phyloP scores from a whole-genome alignment of 2,888 invertebrate genomes.

The Pyrgus malvae region DNA sequence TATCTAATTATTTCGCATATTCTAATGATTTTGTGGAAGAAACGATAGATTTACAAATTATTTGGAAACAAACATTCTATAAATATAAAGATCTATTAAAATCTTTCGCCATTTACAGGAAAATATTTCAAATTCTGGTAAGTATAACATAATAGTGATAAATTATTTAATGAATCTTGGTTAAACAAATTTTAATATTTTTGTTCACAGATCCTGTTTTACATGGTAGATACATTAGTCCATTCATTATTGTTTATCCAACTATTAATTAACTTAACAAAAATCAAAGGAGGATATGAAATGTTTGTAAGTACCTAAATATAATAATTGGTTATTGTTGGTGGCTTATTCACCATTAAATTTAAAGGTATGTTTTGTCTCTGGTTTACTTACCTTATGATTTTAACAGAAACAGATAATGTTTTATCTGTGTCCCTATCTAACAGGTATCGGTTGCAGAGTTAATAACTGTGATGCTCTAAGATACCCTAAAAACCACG shows the following conservation, averaged over 20 bases:
- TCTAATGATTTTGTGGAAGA: not conserved
- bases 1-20: not conserved
- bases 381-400: too few relatives aligned
- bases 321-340: too few relatives aligned
- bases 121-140: not conserved
- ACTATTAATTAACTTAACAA: not conserved
- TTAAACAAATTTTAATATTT: not conserved
- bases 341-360: too few relatives aligned
- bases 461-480: too few relatives aligned
- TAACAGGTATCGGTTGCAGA: too few relatives aligned
- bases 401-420: too few relatives aligned
- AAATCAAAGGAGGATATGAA: not conserved
- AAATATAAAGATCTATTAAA: constrained; percentile 8
- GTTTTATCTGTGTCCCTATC: too few relatives aligned
- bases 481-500: too few relatives aligned
- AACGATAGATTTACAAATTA: not conserved
- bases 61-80: constrained; percentile 5
- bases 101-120: constrained; percentile 2
- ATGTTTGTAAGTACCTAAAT: not conserved
- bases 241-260: constrained; percentile 5
- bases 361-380: too few relatives aligned
- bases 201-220: constrained; percentile 1
- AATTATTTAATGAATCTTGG: too few relatives aligned
- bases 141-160: too few relatives aligned
- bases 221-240: not conserved